Conservation (phyloP, 2,797 vertebrate genomes). For the Bovichtus variegatus region DNA sequence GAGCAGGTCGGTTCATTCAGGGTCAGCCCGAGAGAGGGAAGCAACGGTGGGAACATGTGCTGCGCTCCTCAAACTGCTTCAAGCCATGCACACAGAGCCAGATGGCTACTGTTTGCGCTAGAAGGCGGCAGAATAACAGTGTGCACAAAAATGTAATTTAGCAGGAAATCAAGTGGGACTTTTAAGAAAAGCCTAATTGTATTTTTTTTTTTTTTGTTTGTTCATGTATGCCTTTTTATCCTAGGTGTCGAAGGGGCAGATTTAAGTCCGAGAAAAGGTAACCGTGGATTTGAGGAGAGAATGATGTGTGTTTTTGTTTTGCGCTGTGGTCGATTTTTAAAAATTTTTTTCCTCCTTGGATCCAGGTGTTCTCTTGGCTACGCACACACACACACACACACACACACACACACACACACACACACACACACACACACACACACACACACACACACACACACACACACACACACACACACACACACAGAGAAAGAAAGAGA, state of each 20-base stretch:
- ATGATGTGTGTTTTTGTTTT: conserved; percentile 10
- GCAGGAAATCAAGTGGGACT: conserved; percentile 17
- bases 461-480: background rate
- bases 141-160: conserved; percentile 35
- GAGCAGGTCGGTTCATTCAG: conserved; percentile 50
- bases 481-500: background rate
- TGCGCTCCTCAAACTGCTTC: conserved; percentile 50
- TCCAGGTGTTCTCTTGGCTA: conserved; percentile 59
- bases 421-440: background rate
- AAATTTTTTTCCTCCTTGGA: conserved; percentile 31
- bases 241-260: conserved; percentile 73
- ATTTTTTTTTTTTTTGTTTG: conserved; percentile 65
- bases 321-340: conserved; percentile 24
- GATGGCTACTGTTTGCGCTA: conserved; percentile 69
- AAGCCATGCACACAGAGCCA: conserved; percentile 49
- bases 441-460: background rate
- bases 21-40: conserved; percentile 42
- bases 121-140: conserved; percentile 29
- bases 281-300: conserved; percentile 17
- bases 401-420: background rate
- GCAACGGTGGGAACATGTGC: conserved; percentile 56
- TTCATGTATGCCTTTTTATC: conserved; percentile 61
- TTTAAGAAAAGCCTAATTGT: conserved; percentile 21
- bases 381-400: conserved; percentile 37
- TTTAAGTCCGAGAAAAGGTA: conserved; percentile 73